These are phyloP conservation scores for Drosophila cyrtoloma DNA, from an alignment of 2,888 invertebrate genomes.

Conservation along the genomic window DNA sequence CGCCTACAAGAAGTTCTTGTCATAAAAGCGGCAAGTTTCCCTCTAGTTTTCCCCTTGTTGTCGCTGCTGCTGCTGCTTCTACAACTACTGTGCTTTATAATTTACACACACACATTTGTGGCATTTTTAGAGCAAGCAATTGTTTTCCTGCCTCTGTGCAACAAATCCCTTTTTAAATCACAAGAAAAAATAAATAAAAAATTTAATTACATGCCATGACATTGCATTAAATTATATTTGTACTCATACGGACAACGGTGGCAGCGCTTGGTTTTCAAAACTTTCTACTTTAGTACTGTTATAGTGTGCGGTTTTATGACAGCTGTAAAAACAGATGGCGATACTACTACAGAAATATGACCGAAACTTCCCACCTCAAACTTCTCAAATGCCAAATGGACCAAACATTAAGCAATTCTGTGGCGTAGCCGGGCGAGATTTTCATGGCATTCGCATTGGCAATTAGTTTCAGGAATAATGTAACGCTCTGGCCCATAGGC, in stretches of 20 bases:
- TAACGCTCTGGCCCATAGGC: conserved; percentile 5
- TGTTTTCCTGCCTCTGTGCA: conserved; percentile 54
- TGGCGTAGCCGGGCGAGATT: conserved; percentile 24
- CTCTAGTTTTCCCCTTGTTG: conserved; percentile 54
- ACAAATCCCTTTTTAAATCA: conserved; percentile 70
- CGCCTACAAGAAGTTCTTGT: conserved; percentile 78
- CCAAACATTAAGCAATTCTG: conserved; percentile 30
- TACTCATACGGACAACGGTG: conserved; percentile 2
- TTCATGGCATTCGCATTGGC: conserved; percentile 34
- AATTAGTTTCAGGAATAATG: conserved; percentile 58
- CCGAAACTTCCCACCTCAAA: conserved; percentile 15
- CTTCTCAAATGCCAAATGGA: conserved; percentile 12
- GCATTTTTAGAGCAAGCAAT: conserved; percentile 79
- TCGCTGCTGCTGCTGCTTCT: conserved; percentile 30
- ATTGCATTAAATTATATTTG: conserved; percentile 61
- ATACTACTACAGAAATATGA: conserved; percentile 33
- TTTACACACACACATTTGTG: conserved; percentile 69
- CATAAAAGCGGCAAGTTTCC: conserved; percentile 74
- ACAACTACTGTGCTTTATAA: conserved; percentile 56
- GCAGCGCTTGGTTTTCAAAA: conserved; percentile 57
- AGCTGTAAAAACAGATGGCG: conserved; percentile 76
- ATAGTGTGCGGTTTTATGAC: conserved; percentile 66
- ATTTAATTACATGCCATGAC: conserved; percentile 73
- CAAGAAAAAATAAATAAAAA: conserved; percentile 42
- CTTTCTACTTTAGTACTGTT: conserved; percentile 48